These are phyloP conservation scores for Characodon lateralis DNA, from an alignment of 2,797 vertebrate species.

Conservation along the genomic window DNA sequence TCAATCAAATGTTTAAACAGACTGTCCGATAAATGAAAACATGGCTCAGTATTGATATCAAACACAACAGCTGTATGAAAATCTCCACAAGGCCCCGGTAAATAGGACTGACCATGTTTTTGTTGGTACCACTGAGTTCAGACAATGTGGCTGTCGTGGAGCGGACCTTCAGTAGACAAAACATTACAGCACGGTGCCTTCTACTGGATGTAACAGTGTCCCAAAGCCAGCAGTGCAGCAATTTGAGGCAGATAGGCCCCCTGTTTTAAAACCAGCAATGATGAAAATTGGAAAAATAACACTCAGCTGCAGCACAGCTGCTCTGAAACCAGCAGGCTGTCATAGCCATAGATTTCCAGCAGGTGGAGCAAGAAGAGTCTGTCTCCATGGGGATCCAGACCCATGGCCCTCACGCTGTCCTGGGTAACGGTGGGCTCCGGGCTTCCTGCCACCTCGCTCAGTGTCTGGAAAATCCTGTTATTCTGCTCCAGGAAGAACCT, in stretches of 20 bases:
- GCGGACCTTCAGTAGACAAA: slow-evolving; percentile 27
- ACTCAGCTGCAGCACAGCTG: slow-evolving; percentile 92
- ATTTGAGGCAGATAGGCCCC: slow-evolving; percentile 22
- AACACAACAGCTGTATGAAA: slow-evolving; percentile 1
- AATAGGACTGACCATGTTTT: background rate
- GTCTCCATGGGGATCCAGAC: slow-evolving; percentile 93
- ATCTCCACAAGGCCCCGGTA: slow-evolving; percentile 3
- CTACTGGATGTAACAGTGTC: slow-evolving; percentile 21
- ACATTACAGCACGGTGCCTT: slow-evolving; percentile 8
- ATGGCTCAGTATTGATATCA: slow-evolving; percentile 3
- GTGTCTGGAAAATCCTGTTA: slow-evolving; percentile 93
- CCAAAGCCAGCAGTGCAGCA: slow-evolving; percentile 15
- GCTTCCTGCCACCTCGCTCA: slow-evolving; percentile 90
- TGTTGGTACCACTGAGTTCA: background rate
- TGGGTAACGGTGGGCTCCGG: slow-evolving; percentile 91
- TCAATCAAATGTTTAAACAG: slow-evolving; percentile 16
- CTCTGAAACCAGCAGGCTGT: slow-evolving; percentile 92
- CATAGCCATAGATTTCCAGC: slow-evolving; percentile 94
- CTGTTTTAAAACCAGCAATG: slow-evolving; percentile 26
- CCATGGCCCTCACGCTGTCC: slow-evolving; percentile 92
- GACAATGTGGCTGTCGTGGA: slow-evolving; percentile 5
- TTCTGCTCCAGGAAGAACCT: slow-evolving; percentile 98
- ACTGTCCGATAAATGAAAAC: background rate
- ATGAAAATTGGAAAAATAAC: background rate
- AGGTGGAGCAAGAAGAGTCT: slow-evolving; percentile 92